Evolutionary conservation across 1,140 invertebrate genomes (phyloP), one percentile per base, ranked within the genome.

Genomic region (Solen grandis): DNA sequence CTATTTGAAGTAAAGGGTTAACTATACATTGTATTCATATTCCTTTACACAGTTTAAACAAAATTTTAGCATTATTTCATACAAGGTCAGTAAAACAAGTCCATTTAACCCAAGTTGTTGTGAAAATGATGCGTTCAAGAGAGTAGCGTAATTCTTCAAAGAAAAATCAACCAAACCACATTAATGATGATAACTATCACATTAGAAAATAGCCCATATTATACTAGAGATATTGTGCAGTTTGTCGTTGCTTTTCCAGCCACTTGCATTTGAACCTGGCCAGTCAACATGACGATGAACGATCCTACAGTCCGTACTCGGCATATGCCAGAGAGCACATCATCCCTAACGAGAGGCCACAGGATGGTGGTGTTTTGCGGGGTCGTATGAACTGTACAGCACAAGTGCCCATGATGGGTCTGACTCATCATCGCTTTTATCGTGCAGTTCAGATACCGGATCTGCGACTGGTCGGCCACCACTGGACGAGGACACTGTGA

Each of bases 251-350:
- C n/a, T n/a, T n/a, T n/a, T n/a, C 22, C 69, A 55, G 77, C 68
- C 69, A 1, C 57, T 72, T 19, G 22, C 38, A 36, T 33, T 14
- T 80, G 19, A 72, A 65, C 59, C 50, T 72, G 38, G 66, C 69
- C n/a, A 38, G 69, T 73, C 66, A 72, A 1, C 66, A 52, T 13
- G 68, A 73, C 57, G 75, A 78, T 69, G 66, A 65, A 38, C 33
- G 68, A 1, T 55, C 69, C 13, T 80, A 80, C 68, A 80, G 77
- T 35, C 77, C 77, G 0, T 80, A 80, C 36, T 80, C 77, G 27
- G 68, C 77, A 16, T 80, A 80, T 72, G 77, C 77, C 16, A 22
- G 77, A 19, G 77, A 72, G 46, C 68, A 80, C 57, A 22, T 80
- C 19, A 62, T 73, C n/a, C 77, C 68, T 33, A 63, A 62, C 52